Evolutionary conservation across 2,797 vertebrate species (phyloP).

Genomic region (Trachops cirrhosus): DNA sequence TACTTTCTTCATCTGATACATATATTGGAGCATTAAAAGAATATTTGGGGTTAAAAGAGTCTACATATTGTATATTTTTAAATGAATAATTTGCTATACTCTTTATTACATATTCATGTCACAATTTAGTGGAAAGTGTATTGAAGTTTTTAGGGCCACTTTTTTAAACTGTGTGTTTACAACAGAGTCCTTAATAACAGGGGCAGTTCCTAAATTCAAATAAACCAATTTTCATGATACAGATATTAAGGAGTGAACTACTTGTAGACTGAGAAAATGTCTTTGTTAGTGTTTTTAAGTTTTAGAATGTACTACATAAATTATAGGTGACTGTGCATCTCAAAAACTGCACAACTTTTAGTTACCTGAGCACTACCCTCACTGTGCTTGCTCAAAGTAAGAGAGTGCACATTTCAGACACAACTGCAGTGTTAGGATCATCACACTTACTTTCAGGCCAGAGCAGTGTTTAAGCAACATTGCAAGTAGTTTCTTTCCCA

Average conservation of each 20-base stretch:
- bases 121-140: conserved; percentile 72
- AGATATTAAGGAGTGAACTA: conserved; percentile 13
- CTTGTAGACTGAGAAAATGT: neutral
- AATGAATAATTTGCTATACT: conserved; percentile 87
- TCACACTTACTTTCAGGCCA: conserved; percentile 29
- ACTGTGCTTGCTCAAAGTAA: neutral
- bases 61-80: conserved; percentile 87
- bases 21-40: conserved; percentile 79
- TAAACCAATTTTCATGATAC: conserved; percentile 10
- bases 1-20: conserved; percentile 66
- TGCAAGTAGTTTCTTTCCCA: neutral
- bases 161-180: conserved; percentile 65
- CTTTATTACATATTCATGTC: conserved; percentile 88
- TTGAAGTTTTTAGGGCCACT: neutral
- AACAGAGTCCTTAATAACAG: conserved; percentile 69
- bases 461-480: conserved; percentile 28
- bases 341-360: neutral
- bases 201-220: conserved; percentile 57
- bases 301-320: neutral
- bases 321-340: conserved; percentile 15
- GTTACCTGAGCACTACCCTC: neutral
- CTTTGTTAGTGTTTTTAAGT: conserved; percentile 50
- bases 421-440: neutral
- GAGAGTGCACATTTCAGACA: neutral
- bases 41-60: conserved; percentile 86